A percentile compares a stretch with the other conserved stretches of the same genome.
phyloP scores from a whole-genome alignment of 1,140 invertebrate species.

The Trichogramma pretiosum region DNA sequence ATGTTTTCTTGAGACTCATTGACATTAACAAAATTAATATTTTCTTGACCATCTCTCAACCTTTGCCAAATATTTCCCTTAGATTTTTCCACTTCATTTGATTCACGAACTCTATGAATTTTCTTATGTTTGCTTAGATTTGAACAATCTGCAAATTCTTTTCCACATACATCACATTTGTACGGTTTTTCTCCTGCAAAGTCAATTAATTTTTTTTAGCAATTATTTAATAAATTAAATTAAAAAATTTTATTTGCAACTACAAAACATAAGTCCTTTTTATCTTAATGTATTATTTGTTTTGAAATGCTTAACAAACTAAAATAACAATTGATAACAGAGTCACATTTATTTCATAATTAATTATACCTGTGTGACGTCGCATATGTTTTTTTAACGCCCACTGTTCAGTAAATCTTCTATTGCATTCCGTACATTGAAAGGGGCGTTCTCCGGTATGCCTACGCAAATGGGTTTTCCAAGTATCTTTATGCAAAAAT shows the following conservation, averaged over 20 bases:
- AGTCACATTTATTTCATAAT: neutral
- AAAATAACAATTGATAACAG: slow-evolving; percentile 2
- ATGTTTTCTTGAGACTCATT: slow-evolving; percentile 28
- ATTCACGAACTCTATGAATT: slow-evolving; percentile 37
- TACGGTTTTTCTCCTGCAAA: slow-evolving; percentile 66
- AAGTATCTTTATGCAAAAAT: slow-evolving; percentile 60
- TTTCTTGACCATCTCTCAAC: slow-evolving; percentile 26
- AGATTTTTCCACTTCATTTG: neutral
- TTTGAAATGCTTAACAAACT: too few species aligned
- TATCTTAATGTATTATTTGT: too few species aligned
- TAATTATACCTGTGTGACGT: slow-evolving; percentile 51
- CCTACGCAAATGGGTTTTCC: slow-evolving; percentile 55
- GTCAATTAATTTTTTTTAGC: slow-evolving; percentile 9
- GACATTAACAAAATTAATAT: slow-evolving; percentile 25
- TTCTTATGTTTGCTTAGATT: slow-evolving; percentile 60
- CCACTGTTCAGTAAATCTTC: slow-evolving; percentile 58
- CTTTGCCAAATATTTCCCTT: slow-evolving; percentile 36
- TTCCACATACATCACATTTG: slow-evolving; percentile 62
- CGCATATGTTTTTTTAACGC: slow-evolving; percentile 60
- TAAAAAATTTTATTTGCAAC: too few species aligned
- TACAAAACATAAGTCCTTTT: too few species aligned
- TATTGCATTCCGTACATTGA: slow-evolving; percentile 51
- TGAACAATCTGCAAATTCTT: slow-evolving; percentile 62
- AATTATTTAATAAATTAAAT: too few species aligned
- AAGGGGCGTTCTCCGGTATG: slow-evolving; percentile 57